These are phyloP conservation scores for Leptonema lineaticorne DNA, from an alignment of 1,140 invertebrate genomes.

Conservation along the genomic window DNA sequence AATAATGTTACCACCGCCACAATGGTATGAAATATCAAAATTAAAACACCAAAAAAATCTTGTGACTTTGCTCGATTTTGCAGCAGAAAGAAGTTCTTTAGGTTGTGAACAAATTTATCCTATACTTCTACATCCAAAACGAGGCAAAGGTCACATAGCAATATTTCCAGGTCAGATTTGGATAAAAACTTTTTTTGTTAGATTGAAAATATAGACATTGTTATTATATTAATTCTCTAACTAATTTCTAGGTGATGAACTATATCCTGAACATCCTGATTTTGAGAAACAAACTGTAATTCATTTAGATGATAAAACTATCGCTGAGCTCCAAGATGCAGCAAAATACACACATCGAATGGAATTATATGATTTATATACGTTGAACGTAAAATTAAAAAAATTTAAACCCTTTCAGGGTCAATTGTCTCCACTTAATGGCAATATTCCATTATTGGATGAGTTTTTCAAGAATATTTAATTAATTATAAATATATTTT, in stretches of 20 bases:
- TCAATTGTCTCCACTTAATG: conserved; percentile 35
- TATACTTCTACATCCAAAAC: conserved; percentile 34
- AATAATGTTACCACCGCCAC: conserved; percentile 56
- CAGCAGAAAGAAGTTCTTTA: conserved; percentile 32
- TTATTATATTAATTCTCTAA: not conserved
- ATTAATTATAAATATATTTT: too few relatives aligned
- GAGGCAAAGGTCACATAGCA: conserved; percentile 36
- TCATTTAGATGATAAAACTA: conserved; percentile 29
- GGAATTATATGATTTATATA: conserved; percentile 38
- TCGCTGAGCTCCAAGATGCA: conserved; percentile 33
- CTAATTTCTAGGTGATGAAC: conserved; percentile 37
- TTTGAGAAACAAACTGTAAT: conserved; percentile 31
- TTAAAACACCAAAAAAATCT: conserved; percentile 37
- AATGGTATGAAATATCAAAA: conserved; percentile 57
- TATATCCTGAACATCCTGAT: conserved; percentile 35
- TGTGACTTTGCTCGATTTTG: conserved; percentile 31
- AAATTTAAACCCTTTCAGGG: conserved; percentile 33
- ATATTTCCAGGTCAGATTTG: conserved; percentile 41
- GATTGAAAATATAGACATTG: not conserved
- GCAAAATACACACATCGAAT: conserved; percentile 38
- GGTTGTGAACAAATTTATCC: conserved; percentile 42
- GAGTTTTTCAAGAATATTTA: not conserved
- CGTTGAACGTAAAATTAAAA: conserved; percentile 35
- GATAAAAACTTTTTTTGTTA: too few relatives aligned
- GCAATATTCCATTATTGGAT: conserved; percentile 27